Evolutionary conservation across 2,888 invertebrate species (phyloP), one percentile per base, ranked within the genome.

Genomic region (Pimpla rufipes): DNA sequence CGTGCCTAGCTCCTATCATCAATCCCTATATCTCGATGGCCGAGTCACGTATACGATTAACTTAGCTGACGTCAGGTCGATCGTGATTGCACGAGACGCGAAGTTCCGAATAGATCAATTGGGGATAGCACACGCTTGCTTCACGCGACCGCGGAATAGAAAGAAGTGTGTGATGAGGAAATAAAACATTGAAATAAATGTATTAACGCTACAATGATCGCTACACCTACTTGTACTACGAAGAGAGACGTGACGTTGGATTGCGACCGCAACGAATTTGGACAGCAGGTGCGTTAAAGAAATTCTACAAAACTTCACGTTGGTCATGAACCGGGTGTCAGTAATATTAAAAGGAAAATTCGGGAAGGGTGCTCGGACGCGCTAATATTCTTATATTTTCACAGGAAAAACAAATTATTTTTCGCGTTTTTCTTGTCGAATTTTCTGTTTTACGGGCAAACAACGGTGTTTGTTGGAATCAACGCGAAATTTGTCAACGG

Each of bases 41-140:
- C 45, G 50, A 62, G 67, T 74, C 59, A 74, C 68, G 67, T 52
- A 59, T 59, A 52, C 18, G 64, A 71, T 81, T 64, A 21, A 64
- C 21, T 62, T 45, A 64, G 10, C 45, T 40, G 70, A 42, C 42
- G 40, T 47, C 16, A 40, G 50, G 23, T 55, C 29, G 52, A 50
- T 55, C 40, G 40, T 75, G 68, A 62, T 74, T 68, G 11, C 40
- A 23, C 13, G 18, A 62, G 40, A 13, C 29, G 35, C 35, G 29
- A 40, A 52, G 50, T 68, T 70, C 37, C 11, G 23, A 70, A 40
- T 5, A 37, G 29, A 64, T 47, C 52, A 18, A 21, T 47, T 55
- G 40, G n/a, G 10, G 35, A 59, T 59, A 35, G 59, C 35, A 35
- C 59, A 35, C 35, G 18, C 18, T 59, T 59, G 59, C 59, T 59